These are phyloP conservation scores for Neosilurus hyrtlii DNA, from an alignment of 2,797 vertebrate species.

Conservation along the genomic window DNA sequence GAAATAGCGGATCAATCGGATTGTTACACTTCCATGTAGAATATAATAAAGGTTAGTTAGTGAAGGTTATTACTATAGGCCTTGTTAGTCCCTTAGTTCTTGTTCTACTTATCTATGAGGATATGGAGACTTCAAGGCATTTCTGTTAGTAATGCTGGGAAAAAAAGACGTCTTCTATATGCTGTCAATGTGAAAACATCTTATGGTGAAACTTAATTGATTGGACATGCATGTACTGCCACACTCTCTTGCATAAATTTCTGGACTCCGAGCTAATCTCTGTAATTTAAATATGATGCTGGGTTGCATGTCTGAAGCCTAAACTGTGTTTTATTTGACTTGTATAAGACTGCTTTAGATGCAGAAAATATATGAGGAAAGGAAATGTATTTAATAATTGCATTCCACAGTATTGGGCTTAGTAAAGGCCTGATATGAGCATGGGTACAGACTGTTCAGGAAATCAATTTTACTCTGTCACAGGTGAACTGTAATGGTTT, in stretches of 20 bases:
- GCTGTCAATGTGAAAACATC: too few species aligned
- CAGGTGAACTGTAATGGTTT: conserved; percentile 99
- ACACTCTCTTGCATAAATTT: neutral
- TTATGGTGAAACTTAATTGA: too few species aligned
- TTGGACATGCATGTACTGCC: too few species aligned
- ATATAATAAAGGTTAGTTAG: neutral
- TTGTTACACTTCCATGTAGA: too few species aligned
- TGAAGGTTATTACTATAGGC: neutral
- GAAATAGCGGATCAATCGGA: too few species aligned
- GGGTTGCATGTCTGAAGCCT: neutral
- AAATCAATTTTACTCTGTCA: neutral
- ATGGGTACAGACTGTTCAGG: neutral
- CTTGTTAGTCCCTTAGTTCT: neutral
- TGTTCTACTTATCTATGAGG: neutral
- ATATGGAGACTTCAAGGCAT: too few species aligned
- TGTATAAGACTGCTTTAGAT: neutral
- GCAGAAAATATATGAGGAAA: neutral
- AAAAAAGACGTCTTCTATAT: too few species aligned
- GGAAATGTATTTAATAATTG: neutral
- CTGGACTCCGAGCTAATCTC: neutral
- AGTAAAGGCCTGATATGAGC: neutral
- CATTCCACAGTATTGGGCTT: neutral
- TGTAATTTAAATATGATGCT: neutral
- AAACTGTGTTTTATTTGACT: neutral
- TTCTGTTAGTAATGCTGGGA: too few species aligned